phyloP scores from a whole-genome alignment of 2,113 vertebrate species.

The Muscicapa adusta region DNA sequence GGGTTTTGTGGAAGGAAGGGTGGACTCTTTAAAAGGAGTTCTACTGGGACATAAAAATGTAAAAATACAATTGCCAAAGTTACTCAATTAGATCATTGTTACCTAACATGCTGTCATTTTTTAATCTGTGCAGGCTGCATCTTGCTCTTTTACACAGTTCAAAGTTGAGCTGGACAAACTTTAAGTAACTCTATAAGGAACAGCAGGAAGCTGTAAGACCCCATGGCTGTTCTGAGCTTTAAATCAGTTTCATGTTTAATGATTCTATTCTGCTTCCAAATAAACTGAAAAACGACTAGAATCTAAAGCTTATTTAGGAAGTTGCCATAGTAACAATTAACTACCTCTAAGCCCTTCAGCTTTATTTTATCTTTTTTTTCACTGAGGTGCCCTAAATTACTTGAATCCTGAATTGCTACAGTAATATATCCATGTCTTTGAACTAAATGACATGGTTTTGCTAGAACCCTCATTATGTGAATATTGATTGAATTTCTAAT shows the following conservation, averaged over 20 bases:
- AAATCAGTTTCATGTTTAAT: conserved; percentile 17
- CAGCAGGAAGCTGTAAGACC: neutral
- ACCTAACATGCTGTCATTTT: neutral
- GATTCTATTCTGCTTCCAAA: conserved; percentile 34
- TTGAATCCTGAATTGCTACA: conserved; percentile 36
- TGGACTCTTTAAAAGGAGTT: neutral
- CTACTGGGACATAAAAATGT: neutral
- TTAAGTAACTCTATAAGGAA: neutral
- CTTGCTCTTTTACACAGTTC: neutral
- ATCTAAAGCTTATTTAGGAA: conserved; percentile 51
- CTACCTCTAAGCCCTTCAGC: conserved; percentile 39
- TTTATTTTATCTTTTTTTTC: conserved; percentile 38
- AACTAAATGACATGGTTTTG: conserved; percentile 54
- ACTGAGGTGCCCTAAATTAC: conserved; percentile 48
- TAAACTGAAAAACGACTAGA: conserved; percentile 39
- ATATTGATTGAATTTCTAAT: conserved; percentile 58
- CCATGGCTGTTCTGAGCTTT: neutral
- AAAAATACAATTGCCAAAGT: neutral
- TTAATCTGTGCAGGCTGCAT: neutral
- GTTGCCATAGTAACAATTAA: conserved; percentile 58
- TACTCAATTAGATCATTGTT: neutral
- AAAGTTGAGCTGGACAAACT: neutral
- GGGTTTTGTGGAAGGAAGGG: neutral
- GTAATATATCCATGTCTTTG: conserved; percentile 49
- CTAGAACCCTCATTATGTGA: conserved; percentile 41